Evolutionary conservation across 2,888 invertebrate genomes (phyloP).

Genomic region (Phalangium opilio): DNA sequence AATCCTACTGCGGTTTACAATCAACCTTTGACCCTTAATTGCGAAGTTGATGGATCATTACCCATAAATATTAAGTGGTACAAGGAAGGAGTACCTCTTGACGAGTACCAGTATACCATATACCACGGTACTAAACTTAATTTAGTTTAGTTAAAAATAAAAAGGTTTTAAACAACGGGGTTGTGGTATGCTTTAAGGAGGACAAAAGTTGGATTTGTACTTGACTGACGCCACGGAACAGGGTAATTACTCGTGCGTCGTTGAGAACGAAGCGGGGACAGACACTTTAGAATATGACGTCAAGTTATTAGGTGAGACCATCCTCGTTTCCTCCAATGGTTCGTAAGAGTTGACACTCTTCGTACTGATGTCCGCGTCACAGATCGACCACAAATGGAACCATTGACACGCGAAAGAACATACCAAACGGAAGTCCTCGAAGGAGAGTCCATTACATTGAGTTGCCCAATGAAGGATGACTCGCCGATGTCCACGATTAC

Average conservation of each 20-base stretch:
- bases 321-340: no score
- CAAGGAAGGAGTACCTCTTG: background rate
- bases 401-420: slow-evolving; percentile 6
- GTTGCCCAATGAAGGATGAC: slow-evolving; percentile 37
- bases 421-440: slow-evolving; percentile 29
- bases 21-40: slow-evolving; percentile 7
- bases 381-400: no score
- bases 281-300: no score
- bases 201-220: no score
- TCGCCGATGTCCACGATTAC: slow-evolving; percentile 35
- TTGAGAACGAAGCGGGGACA: slow-evolving; percentile 42
- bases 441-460: slow-evolving; percentile 38
- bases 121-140: no score
- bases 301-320: no score
- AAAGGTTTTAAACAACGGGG: no score
- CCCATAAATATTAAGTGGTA: background rate
- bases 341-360: no score
- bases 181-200: no score
- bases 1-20: slow-evolving; percentile 6
- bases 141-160: no score
- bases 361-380: no score
- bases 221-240: slow-evolving; percentile 29
- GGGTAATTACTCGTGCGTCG: slow-evolving; percentile 43
- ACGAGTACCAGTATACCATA: no score
- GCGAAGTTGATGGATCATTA: slow-evolving; percentile 1